Conservation (phyloP, 2,888 invertebrate species). For the Conops quadrifasciatus region DNA sequence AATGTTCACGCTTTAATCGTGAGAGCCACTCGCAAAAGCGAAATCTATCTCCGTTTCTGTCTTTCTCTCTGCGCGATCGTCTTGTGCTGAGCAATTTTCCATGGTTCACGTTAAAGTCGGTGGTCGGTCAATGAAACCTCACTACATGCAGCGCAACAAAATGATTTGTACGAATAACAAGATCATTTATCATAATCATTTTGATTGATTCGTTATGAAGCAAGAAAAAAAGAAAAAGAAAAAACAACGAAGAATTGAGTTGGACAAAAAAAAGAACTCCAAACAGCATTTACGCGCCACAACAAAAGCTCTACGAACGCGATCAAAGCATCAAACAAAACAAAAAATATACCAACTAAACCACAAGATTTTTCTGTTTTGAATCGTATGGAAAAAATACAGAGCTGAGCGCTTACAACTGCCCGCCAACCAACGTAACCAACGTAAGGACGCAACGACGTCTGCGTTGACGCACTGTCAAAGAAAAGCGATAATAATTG, state of each 20-base stretch:
- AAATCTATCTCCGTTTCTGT: not conserved
- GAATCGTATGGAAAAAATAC: too few species aligned
- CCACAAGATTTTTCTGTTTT: not conserved
- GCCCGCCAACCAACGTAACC: too few species aligned
- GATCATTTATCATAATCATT: constrained; percentile 63
- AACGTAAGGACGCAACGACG: too few species aligned
- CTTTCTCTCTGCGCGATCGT: not conserved
- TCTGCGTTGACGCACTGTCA: too few species aligned
- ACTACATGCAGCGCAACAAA: constrained; percentile 29
- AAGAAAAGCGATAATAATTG: constrained; percentile 23
- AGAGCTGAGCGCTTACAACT: too few species aligned
- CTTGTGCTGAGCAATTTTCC: constrained; percentile 18
- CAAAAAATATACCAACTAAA: not conserved
- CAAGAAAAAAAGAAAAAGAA: constrained; percentile 47
- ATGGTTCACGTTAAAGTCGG: not conserved
- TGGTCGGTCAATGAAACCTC: not conserved
- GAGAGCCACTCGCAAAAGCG: not conserved
- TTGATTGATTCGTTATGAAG: constrained; percentile 60
- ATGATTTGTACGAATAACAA: constrained; percentile 46
- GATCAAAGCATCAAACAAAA: constrained; percentile 27
- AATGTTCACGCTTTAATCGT: constrained; percentile 27
- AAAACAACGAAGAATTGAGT: too few species aligned
- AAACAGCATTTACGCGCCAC: not conserved
- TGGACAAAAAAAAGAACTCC: constrained; percentile 18
- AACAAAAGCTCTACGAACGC: constrained; percentile 20